Percentiles rank a stretch among this genome's conserved stretches.
phyloP scores from a whole-genome alignment of 2,888 invertebrate species.

The Tipula lateralis region DNA sequence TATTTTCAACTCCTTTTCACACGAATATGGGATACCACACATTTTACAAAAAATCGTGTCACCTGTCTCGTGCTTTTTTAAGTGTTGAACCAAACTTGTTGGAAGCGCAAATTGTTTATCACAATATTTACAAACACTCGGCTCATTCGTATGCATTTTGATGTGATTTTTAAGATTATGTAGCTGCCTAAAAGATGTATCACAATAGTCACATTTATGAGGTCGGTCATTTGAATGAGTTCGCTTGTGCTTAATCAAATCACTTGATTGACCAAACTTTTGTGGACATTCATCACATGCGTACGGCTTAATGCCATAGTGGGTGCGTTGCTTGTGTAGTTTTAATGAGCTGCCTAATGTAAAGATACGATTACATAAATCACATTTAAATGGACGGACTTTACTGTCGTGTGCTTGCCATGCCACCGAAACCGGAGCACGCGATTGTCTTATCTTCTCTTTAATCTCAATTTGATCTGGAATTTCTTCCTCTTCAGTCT shows the following conservation, averaged over 20 bases:
- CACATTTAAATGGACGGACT: conserved; percentile 31
- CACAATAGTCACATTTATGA: conserved; percentile 30
- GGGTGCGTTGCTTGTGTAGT: conserved; percentile 31
- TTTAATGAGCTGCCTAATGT: conserved; percentile 30
- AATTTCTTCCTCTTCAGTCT: background rate
- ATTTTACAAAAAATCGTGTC: background rate
- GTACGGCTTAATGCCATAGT: conserved; percentile 31
- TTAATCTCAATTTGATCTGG: background rate
- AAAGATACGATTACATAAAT: conserved; percentile 32
- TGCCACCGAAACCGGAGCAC: conserved; percentile 29
- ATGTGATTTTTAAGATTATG: conserved; percentile 31
- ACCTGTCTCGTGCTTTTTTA: conserved; percentile 32
- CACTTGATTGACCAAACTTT: conserved; percentile 32
- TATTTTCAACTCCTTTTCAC: background rate
- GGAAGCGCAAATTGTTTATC: conserved; percentile 28
- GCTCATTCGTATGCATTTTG: conserved; percentile 32
- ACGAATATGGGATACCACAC: conserved; percentile 31
- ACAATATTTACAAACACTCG: conserved; percentile 32
- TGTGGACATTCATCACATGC: conserved; percentile 28
- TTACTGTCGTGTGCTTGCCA: conserved; percentile 32
- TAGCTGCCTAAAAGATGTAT: conserved; percentile 27
- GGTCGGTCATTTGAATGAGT: conserved; percentile 30
- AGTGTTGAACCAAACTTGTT: conserved; percentile 30
- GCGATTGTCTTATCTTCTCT: background rate
- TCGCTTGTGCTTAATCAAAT: conserved; percentile 30